Percentiles rank a stretch among this genome's conserved stretches.
phyloP scores from a whole-genome alignment of 1,140 invertebrate species.

The Drosophila yakuba region DNA sequence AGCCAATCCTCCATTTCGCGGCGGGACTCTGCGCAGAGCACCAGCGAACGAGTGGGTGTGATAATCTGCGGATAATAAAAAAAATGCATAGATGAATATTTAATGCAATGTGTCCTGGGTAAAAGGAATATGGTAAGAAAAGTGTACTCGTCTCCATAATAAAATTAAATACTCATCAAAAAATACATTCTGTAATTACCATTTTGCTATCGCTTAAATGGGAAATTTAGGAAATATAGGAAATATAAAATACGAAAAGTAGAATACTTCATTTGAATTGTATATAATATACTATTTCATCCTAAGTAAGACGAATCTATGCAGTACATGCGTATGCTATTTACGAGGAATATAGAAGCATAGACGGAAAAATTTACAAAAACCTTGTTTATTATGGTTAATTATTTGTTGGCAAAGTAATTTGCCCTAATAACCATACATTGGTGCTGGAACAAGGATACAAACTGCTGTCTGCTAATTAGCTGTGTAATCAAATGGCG shows the following conservation, averaged over 20 bases:
- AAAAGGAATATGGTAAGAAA: not conserved
- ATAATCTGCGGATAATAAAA: constrained; percentile 89
- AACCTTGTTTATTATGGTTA: not conserved
- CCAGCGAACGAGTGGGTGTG: constrained; percentile 92
- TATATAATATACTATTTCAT: too few species aligned
- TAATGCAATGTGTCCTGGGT: too few species aligned
- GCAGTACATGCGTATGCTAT: not conserved
- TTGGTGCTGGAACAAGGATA: not conserved
- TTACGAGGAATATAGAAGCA: not conserved
- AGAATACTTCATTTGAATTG: too few species aligned
- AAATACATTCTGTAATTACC: too few species aligned
- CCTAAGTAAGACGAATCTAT: too few species aligned
- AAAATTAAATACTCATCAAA: too few species aligned
- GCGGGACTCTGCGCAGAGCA: constrained; percentile 92
- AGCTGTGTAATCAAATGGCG: constrained; percentile 65
- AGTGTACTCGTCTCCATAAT: too few species aligned
- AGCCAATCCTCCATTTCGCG: constrained; percentile 97
- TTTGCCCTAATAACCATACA: constrained; percentile 9
- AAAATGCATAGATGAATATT: not conserved
- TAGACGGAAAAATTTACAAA: too few species aligned
- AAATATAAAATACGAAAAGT: too few species aligned
- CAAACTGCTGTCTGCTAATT: constrained; percentile 34
- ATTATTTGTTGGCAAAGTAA: constrained; percentile 8
- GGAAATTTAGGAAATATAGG: too few species aligned
- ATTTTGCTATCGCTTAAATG: too few species aligned